Conservation (phyloP, 2,888 invertebrate genomes). For the Metopia argyrocephala region DNA sequence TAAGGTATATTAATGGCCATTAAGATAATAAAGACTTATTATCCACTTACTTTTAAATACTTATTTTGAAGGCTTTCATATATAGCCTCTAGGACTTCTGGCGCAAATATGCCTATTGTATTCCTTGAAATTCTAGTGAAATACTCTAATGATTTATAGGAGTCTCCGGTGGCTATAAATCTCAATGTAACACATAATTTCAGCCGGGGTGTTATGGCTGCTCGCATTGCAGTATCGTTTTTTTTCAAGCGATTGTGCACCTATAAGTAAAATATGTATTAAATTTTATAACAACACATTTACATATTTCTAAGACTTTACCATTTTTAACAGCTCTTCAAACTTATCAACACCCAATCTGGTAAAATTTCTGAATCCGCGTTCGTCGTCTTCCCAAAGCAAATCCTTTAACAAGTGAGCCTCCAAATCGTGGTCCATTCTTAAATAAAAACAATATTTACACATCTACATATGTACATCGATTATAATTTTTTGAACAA, state of each 20-base stretch:
- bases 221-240: too few relatives aligned
- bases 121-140: background rate
- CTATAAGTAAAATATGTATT: background rate
- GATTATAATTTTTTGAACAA: too few relatives aligned
- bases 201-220: background rate
- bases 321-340: conserved; percentile 22
- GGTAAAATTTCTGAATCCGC: conserved; percentile 3
- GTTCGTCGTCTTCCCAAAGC: conserved; percentile 18
- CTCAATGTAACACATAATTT: conserved; percentile 1
- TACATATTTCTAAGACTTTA: background rate
- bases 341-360: conserved; percentile 13
- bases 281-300: background rate
- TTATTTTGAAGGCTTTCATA: background rate
- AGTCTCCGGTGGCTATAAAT: conserved; percentile 19
- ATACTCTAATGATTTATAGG: conserved; percentile 25
- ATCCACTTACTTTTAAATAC: background rate
- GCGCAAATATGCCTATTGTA: background rate
- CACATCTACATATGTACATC: too few relatives aligned
- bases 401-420: conserved; percentile 28
- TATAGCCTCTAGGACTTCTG: too few relatives aligned
- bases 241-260: background rate
- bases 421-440: conserved; percentile 12
- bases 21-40: too few relatives aligned
- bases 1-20: too few relatives aligned
- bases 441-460: background rate